These are phyloP conservation scores for Ciona savignyi DNA, from an alignment of 23 tunicate species.

Conservation along the genomic window DNA sequence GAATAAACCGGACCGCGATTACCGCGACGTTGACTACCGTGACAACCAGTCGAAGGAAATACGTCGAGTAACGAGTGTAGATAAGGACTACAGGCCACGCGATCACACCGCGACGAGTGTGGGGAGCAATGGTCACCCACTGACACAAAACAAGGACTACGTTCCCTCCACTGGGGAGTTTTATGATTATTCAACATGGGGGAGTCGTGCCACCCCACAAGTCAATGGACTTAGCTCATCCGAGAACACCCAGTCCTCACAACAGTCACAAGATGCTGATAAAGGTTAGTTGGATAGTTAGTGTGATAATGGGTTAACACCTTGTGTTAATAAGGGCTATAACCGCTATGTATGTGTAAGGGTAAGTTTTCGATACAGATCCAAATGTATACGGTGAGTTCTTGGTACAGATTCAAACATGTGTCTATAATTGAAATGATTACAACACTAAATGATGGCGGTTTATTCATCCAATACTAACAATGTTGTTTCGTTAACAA, in stretches of 20 bases:
- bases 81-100: conserved; percentile 61
- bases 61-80: conserved; percentile 15
- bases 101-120: not conserved
- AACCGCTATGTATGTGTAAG: no score
- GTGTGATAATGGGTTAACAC: not conserved
- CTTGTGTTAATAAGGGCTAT: not conserved
- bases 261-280: conserved; percentile 6
- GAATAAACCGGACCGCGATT: conserved; percentile 52
- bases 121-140: not conserved
- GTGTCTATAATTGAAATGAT: no score
- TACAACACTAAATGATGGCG: no score
- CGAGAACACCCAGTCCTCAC: conserved; percentile 4
- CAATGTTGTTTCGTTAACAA: no score
- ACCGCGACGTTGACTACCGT: conserved; percentile 77
- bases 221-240: conserved; percentile 4
- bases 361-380: no score
- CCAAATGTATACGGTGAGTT: no score
- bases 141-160: conserved; percentile 12
- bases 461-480: no score
- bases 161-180: conserved; percentile 46
- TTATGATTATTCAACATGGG: conserved; percentile 51
- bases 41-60: conserved; percentile 10
- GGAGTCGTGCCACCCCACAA: conserved; percentile 7
- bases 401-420: no score
- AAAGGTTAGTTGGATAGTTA: not conserved